Evolutionary conservation across 2,113 vertebrate genomes (phyloP), one percentile per base, ranked within the genome.

Genomic region (Diphyllodes magnificus): DNA sequence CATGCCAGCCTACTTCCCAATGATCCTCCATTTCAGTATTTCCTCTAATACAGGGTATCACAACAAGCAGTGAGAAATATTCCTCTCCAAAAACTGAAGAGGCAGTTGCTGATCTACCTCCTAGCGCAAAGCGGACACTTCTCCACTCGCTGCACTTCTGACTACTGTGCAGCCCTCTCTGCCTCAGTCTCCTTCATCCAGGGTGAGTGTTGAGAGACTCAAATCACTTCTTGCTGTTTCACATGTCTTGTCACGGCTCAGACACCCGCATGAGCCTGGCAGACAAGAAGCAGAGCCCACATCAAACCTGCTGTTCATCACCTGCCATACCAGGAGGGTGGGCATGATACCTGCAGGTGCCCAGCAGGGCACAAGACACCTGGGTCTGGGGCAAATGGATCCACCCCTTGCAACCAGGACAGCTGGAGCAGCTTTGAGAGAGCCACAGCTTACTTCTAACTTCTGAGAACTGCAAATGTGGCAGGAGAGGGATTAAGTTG

Each of bases 381-480:
- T 0, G 0, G 4, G 20, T 33, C 42, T 35, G 42, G 51, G 6
- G 21, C 20, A 91, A 23, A 73, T 5, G 24, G 21, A 79, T 44
- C 21, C 31, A 28, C 1, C 10, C 15, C 50, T n/a, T 16, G 8
- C 22, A 50, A 23, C 9, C 7, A 8, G 57, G 15, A 49, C 16
- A 51, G 22, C 22, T 35, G n/a, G 5, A 65, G 37, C 5, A 16
- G 64, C 25, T 31, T 19, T 47, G 5, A 45, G 33, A 80, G 39
- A n/a, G 30, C 23, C 53, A 44, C n/a, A 61, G 33, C 7, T 40
- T 15, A 18, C 15, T 71, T 51, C 66, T 21, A 24, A 31, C 9
- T 77, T 42, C 37, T 63, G 51, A 75, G 86, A 21, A 22, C 37
- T 61, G 27, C 19, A 35, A 63, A 39, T 7, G 13, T 47, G 49